A percentile compares a stretch with the other conserved stretches of the same genome.
phyloP scores from a whole-genome alignment of 2,797 vertebrate genomes.

The Naso thynnoides region DNA sequence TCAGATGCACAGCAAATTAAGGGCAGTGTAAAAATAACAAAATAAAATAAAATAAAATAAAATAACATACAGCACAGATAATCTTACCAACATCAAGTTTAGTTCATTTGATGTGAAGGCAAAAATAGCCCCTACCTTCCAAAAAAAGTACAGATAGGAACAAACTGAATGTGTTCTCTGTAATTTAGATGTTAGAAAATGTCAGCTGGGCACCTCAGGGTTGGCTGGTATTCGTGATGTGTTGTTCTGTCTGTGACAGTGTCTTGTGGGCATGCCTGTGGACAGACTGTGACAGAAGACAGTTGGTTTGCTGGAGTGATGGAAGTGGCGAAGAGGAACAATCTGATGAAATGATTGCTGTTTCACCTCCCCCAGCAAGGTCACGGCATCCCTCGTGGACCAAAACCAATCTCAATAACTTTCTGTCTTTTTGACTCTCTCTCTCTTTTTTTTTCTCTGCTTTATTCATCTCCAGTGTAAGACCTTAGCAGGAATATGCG shows the following conservation, averaged over 20 bases:
- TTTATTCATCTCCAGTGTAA: slow-evolving; percentile 87
- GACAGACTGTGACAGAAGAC: slow-evolving; percentile 74
- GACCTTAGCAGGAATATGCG: slow-evolving; percentile 93
- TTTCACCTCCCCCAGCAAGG: slow-evolving; percentile 78
- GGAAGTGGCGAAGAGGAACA: slow-evolving; percentile 76
- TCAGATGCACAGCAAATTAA: slow-evolving; percentile 31
- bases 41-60: neutral
- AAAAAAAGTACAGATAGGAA: slow-evolving; percentile 16
- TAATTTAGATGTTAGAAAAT: slow-evolving; percentile 72
- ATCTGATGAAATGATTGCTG: slow-evolving; percentile 77
- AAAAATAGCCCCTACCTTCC: slow-evolving; percentile 18
- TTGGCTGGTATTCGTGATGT: slow-evolving; percentile 46
- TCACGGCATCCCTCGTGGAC: slow-evolving; percentile 65
- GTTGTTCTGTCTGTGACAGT: slow-evolving; percentile 61
- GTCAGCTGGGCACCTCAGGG: slow-evolving; percentile 50
- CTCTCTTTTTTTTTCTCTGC: slow-evolving; percentile 13
- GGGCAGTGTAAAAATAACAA: neutral
- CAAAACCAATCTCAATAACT: slow-evolving; percentile 75
- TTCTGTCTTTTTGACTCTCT: slow-evolving; percentile 49
- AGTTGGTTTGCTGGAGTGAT: slow-evolving; percentile 71
- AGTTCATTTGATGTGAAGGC: slow-evolving; percentile 19
- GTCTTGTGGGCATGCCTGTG: slow-evolving; percentile 64
- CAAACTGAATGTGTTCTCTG: slow-evolving; percentile 48
- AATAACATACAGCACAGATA: slow-evolving; percentile 8
- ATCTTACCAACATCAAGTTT: slow-evolving; percentile 12